Conservation (phyloP, 2,888 invertebrate genomes). For the Lobophora halterata region DNA sequence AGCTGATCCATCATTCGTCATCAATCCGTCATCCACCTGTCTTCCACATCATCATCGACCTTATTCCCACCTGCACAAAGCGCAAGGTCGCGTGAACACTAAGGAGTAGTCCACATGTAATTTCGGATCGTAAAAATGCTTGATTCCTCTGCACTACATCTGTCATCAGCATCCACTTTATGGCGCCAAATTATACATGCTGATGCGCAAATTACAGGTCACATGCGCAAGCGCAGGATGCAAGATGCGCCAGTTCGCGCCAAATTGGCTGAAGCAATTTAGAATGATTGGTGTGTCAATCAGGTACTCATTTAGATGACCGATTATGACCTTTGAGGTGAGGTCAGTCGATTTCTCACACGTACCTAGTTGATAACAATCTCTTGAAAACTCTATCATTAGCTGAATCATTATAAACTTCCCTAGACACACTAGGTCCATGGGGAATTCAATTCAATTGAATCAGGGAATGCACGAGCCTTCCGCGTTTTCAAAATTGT, state of each 20-base stretch:
- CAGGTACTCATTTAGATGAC: slow-evolving; percentile 17
- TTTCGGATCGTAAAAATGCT: slow-evolving; percentile 44
- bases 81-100: not conserved
- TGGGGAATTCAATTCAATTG: no score
- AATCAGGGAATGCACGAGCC: no score
- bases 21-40: slow-evolving; percentile 35
- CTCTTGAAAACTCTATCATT: no score
- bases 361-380: no score
- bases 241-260: slow-evolving; percentile 8
- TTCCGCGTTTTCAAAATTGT: no score
- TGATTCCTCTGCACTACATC: slow-evolving; percentile 41
- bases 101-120: slow-evolving; percentile 30
- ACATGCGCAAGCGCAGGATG: slow-evolving; percentile 4
- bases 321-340: no score
- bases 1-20: slow-evolving; percentile 25
- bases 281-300: slow-evolving; percentile 29
- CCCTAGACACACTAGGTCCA: no score
- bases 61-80: not conserved
- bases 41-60: slow-evolving; percentile 25
- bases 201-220: slow-evolving; percentile 17
- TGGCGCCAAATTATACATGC: slow-evolving; percentile 48
- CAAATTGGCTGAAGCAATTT: slow-evolving; percentile 25
- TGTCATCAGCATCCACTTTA: slow-evolving; percentile 53
- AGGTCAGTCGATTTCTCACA: no score
- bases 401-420: no score